Conservation (phyloP, 1,140 invertebrate genomes). For the Nebria ingens region DNA sequence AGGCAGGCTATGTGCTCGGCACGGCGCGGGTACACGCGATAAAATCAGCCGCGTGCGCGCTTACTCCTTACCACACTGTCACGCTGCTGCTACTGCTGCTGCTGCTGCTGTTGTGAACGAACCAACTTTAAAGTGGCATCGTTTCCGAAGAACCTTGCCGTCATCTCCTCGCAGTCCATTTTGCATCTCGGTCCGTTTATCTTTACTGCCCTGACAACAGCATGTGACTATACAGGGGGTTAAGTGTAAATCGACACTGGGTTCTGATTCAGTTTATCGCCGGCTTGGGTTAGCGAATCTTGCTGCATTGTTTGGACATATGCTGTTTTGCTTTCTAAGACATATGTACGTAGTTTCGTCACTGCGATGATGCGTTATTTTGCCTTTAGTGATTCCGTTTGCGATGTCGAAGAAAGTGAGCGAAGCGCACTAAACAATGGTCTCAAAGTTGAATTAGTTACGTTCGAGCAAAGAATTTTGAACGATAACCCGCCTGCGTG, state of each 20-base stretch:
- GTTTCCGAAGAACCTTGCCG: constrained; percentile 4
- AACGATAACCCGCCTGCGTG: constrained; percentile 30
- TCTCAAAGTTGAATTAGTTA: constrained; percentile 33
- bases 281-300: neutral
- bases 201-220: constrained; percentile 15
- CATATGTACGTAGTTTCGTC: no score
- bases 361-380: no score
- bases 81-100: neutral
- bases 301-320: no score
- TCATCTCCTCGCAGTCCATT: constrained; percentile 16
- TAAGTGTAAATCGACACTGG: constrained; percentile 13
- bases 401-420: neutral
- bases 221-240: constrained; percentile 12
- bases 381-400: neutral
- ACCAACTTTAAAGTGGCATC: neutral
- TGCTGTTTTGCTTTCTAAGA: no score
- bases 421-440: constrained; percentile 26
- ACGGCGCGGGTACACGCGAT: constrained; percentile 9
- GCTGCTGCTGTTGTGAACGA: neutral
- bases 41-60: constrained; percentile 9
- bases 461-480: constrained; percentile 32
- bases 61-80: neutral
- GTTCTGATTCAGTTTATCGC: neutral
- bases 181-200: constrained; percentile 20
- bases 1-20: constrained; percentile 14